A percentile compares a stretch with the other conserved stretches of the same genome.
phyloP scores from a whole-genome alignment of 2,113 vertebrate species.

The Montifringilla adamsi region DNA sequence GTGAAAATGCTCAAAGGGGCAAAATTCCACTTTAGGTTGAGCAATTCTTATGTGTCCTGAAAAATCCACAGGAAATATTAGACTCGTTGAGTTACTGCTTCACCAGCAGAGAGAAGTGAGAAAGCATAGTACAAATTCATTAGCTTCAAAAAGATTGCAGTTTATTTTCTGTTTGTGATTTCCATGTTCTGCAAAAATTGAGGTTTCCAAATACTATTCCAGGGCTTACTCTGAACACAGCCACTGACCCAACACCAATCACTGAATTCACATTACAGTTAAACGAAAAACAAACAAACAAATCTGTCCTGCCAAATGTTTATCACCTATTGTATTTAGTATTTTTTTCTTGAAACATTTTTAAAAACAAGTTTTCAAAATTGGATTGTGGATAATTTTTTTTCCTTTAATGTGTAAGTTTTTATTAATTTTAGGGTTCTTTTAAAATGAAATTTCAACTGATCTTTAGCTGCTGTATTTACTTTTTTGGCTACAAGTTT shows the following conservation, averaged over 20 bases:
- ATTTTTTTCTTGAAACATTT: not conserved
- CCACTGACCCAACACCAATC: not conserved
- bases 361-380: not conserved
- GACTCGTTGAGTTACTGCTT: not conserved
- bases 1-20: not conserved
- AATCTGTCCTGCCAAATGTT: not conserved
- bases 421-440: not conserved
- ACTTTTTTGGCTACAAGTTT: not conserved
- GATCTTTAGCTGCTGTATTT: not conserved
- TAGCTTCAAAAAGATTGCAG: not conserved
- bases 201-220: not conserved
- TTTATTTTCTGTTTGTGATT: not conserved
- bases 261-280: not conserved
- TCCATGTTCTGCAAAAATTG: not conserved
- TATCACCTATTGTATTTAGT: not conserved
- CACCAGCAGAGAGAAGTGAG: not conserved
- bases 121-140: not conserved
- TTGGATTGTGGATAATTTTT: not conserved
- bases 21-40: not conserved
- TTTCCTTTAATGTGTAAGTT: not conserved
- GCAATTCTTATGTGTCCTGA: not conserved
- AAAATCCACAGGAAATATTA: not conserved
- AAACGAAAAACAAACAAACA: not conserved
- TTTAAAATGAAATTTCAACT: not conserved
- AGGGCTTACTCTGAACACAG: not conserved